These are phyloP conservation scores for Aporophyla nigra DNA, from an alignment of 2,888 invertebrate species.

Conservation along the genomic window DNA sequence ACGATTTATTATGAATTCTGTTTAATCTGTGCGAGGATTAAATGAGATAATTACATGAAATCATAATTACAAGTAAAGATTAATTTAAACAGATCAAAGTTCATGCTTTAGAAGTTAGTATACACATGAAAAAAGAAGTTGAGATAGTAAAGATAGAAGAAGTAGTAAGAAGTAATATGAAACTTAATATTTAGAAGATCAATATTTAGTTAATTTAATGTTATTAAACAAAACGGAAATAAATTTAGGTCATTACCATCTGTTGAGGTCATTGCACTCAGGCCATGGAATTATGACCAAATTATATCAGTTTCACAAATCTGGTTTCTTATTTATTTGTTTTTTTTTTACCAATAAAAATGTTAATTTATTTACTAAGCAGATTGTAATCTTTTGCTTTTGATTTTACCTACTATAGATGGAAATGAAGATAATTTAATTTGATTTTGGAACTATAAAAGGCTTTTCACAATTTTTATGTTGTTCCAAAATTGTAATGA, in stretches of 20 bases:
- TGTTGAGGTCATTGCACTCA: constrained; percentile 69
- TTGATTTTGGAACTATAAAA: not conserved
- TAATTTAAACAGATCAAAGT: not conserved
- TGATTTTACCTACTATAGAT: not conserved
- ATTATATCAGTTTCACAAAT: constrained; percentile 9
- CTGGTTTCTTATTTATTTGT: not conserved
- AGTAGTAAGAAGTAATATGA: not conserved
- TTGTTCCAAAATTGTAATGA: not conserved
- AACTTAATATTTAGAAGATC: not conserved
- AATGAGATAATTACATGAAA: not conserved
- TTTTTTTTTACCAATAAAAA: not conserved
- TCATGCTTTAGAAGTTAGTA: not conserved
- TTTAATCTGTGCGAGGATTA: constrained; percentile 11
- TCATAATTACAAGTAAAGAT: not conserved
- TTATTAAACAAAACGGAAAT: constrained; percentile 39
- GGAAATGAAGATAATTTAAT: not conserved
- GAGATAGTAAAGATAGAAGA: not conserved
- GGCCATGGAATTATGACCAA: constrained; percentile 23
- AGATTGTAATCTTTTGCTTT: not conserved
- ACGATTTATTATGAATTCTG: constrained; percentile 40
- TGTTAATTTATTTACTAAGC: constrained; percentile 1
- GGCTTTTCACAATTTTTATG: not conserved
- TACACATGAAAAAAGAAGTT: not conserved
- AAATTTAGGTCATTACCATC: constrained; percentile 70
- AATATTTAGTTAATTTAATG: constrained; percentile 1